These are phyloP conservation scores for Glossosoma conforme DNA, from an alignment of 1,140 invertebrate species.

Conservation along the genomic window DNA sequence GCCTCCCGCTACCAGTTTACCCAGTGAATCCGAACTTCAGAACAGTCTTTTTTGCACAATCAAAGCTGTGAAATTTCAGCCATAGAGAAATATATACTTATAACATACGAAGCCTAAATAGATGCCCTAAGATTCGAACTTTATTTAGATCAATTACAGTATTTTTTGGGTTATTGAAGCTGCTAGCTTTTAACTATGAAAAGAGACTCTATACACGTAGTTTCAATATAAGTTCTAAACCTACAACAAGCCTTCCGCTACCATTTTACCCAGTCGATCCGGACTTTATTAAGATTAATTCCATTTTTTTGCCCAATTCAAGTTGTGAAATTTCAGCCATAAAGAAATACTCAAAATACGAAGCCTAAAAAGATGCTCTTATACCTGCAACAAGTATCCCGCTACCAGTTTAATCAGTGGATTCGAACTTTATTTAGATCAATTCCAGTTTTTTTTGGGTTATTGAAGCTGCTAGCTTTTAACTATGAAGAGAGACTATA, in stretches of 20 bases:
- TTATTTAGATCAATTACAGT: too few relatives aligned
- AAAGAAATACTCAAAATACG: not conserved
- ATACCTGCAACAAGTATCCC: too few relatives aligned
- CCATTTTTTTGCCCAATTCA: not conserved
- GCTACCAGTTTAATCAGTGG: too few relatives aligned
- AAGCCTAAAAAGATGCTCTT: too few relatives aligned
- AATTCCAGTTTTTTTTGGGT: conserved; percentile 86
- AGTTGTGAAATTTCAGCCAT: not conserved
- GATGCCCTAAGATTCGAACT: too few relatives aligned
- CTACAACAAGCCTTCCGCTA: not conserved
- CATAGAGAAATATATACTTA: not conserved
- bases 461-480: conserved; percentile 82
- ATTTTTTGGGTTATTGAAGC: conserved; percentile 87
- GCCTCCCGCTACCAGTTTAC: not conserved
- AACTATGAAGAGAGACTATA: conserved; percentile 95
- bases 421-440: too few relatives aligned
- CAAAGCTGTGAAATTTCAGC: not conserved
- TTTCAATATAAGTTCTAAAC: conserved; percentile 7
- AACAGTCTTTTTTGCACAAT: not conserved
- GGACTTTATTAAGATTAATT: not conserved
- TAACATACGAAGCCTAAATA: not conserved
- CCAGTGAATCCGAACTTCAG: not conserved
- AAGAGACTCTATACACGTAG: conserved; percentile 86
- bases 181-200: conserved; percentile 88
- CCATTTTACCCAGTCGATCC: not conserved